Base-by-base conservation (phyloP, 2,797 vertebrate genomes). In the Neosilurus hyrtlii region DNA sequence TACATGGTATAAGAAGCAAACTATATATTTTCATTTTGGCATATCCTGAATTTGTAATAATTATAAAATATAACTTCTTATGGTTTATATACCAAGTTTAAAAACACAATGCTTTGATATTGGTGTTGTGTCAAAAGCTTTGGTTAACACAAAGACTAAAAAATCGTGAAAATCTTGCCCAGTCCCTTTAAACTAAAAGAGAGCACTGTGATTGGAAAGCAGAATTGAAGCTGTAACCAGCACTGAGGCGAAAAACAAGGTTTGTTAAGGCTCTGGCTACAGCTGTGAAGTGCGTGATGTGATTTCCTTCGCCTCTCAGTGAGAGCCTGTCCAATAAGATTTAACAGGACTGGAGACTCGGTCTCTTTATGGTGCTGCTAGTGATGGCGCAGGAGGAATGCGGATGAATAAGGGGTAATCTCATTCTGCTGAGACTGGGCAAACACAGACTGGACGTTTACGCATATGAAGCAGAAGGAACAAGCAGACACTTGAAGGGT, bases 321-420 rank as follows among this genome's bases (percentile, higher is more conserved):
- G 43, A 74, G 30, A 57, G 30, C 43, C 79, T 85, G 80, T 82
- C 87, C 73, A 82, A 84, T 77, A 83, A 59, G 65, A 84, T 86
- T 86, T 74, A 83, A 84, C 77, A 74, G 81, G 78, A 71, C 76
- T 77, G 70, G 54, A 86, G 79, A 86, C 81, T 61, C 63, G 37
- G 74, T 81, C 37, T 62, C 78, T 84, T 82, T 80, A 83, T 67
- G 68, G 71, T 79, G 10, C 61, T 71, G 62, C 78, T 79, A 62
- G 80, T 59, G 82, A 61, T 49, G 73, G 63, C 52, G 81, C 65
- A 65, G 66, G 57, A 76, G 52, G 67, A 86, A 76, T 80, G 83
- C 37, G 20, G 16, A 35, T 65, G 73, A 73, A 83, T 65, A 61
- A 73, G 81, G 9, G 37, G 73, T 83, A 82, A 83, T 83, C 82